Conservation (phyloP, 2,113 vertebrate genomes). For the Odontophorus gujanensis region DNA sequence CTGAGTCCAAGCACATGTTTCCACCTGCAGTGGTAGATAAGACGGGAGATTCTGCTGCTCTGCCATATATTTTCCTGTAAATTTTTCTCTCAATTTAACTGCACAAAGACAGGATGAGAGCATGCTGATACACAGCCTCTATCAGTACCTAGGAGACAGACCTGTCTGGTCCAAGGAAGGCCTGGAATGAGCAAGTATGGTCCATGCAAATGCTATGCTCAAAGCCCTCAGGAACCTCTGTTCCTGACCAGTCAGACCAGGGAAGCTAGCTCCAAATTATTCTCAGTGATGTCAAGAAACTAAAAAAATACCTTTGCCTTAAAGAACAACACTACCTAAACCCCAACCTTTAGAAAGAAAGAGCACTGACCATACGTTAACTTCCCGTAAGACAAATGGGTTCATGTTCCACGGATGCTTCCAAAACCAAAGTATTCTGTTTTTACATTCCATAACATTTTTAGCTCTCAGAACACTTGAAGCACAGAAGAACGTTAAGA, state of each 20-base stretch:
- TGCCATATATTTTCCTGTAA: neutral
- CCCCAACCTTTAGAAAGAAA: neutral
- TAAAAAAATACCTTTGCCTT: neutral
- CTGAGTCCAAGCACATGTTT: conserved; percentile 59
- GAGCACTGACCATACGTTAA: rapidly evolving
- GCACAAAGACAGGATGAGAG: conserved; percentile 33
- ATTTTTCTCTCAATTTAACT: neutral
- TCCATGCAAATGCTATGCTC: neutral
- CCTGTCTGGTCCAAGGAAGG: neutral
- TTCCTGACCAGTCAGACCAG: neutral
- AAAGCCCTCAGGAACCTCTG: neutral
- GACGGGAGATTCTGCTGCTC: conserved; percentile 61
- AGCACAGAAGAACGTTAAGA: neutral
- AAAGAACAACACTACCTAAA: neutral
- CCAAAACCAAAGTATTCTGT: neutral
- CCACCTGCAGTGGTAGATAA: conserved; percentile 67
- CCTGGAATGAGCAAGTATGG: neutral
- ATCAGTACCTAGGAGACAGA: neutral
- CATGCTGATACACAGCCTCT: conserved; percentile 6
- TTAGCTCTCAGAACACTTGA: conserved; percentile 12
- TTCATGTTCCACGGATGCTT: neutral
- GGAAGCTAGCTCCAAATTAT: neutral
- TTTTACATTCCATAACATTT: neutral
- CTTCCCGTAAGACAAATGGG: neutral
- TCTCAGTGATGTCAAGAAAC: neutral